A percentile compares a stretch with the other conserved stretches of the same genome.
phyloP scores from a whole-genome alignment of 2,797 vertebrate species.

The Rhabdophis nuchalis region DNA sequence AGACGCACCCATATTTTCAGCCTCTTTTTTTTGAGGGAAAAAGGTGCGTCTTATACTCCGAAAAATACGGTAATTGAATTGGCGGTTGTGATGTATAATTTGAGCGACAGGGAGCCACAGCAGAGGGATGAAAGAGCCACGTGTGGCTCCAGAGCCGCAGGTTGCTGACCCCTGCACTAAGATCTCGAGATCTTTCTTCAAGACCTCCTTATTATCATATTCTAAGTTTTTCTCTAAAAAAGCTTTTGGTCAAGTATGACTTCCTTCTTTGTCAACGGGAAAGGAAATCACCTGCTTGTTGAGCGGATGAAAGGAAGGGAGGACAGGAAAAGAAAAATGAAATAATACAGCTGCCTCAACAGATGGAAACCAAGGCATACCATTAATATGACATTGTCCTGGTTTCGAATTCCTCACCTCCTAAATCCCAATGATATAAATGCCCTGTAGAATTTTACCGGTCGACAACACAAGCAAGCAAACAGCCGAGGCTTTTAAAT shows the following conservation, averaged over 20 bases:
- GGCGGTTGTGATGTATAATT: no score
- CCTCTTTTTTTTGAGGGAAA: no score
- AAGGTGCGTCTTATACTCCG: no score
- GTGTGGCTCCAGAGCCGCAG: no score
- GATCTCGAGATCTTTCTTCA: not conserved
- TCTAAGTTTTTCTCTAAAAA: not conserved
- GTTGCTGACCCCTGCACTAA: not conserved
- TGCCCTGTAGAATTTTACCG: not conserved
- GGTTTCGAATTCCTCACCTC: conserved; percentile 7
- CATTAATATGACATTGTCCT: not conserved
- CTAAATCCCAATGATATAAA: not conserved
- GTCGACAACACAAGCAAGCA: not conserved
- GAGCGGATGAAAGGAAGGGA: not conserved
- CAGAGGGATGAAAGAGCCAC: no score
- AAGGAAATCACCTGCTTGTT: not conserved
- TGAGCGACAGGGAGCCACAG: no score
- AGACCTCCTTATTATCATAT: not conserved
- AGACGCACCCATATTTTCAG: no score
- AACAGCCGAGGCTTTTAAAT: conserved; percentile 6
- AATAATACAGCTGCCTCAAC: not conserved
- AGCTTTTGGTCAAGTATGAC: not conserved
- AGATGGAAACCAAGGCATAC: not conserved
- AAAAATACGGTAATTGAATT: no score
- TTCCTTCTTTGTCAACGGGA: not conserved
- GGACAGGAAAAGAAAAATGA: not conserved